Evolutionary conservation across 2,113 vertebrate genomes (phyloP).

Genomic region (Cryptotis parvus): DNA sequence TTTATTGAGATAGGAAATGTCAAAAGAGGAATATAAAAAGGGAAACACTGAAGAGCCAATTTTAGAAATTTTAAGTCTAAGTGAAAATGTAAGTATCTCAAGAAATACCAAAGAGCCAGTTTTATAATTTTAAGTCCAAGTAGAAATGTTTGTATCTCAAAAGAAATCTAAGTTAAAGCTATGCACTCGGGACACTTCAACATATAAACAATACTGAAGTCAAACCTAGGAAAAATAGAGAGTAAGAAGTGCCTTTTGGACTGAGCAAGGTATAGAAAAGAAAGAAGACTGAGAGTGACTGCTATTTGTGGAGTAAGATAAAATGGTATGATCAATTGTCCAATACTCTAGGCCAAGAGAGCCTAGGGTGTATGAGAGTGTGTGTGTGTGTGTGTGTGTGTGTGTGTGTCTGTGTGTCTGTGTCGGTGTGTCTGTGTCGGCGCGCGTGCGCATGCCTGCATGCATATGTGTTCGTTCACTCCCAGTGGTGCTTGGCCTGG

Average conservation of each 20-base stretch:
- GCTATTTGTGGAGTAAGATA: constrained; percentile 20
- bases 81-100: constrained; percentile 24
- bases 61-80: constrained; percentile 48
- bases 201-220: constrained; percentile 38
- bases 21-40: constrained; percentile 19
- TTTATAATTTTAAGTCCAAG: constrained; percentile 43
- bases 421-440: too few relatives aligned
- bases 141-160: constrained; percentile 31
- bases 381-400: too few relatives aligned
- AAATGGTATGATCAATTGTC: not conserved
- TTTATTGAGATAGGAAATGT: constrained; percentile 38
- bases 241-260: constrained; percentile 23
- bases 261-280: constrained; percentile 32
- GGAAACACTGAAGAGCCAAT: constrained; percentile 33
- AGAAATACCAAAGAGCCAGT: constrained; percentile 34
- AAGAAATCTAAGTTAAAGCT: constrained; percentile 54
- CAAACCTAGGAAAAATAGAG: constrained; percentile 33
- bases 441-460: too few relatives aligned
- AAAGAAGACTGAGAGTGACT: constrained; percentile 41
- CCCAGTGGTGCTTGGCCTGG: too few relatives aligned
- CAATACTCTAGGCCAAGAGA: not conserved
- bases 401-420: too few relatives aligned
- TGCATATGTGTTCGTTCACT: too few relatives aligned
- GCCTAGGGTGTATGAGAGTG: too few relatives aligned
- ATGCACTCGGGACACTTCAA: constrained; percentile 2